Conservation (phyloP, 2,797 vertebrate species). For the Cossypha niveicapilla region DNA sequence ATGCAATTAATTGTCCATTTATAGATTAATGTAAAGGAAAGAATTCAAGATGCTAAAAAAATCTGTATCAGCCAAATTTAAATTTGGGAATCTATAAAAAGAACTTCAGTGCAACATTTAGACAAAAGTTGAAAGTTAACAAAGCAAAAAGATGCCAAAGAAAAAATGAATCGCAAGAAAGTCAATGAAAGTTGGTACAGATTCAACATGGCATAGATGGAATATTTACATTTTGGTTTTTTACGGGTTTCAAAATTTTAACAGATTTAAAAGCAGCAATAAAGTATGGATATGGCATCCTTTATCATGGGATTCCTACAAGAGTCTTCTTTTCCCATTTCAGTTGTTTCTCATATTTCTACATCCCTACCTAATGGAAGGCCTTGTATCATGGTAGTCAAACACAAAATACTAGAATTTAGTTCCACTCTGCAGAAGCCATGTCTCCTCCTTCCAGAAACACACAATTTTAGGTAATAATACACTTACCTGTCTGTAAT, state of each 20-base stretch:
- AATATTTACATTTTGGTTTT: background rate
- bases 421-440: background rate
- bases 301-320: background rate
- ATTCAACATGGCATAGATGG: background rate
- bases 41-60: background rate
- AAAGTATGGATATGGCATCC: background rate
- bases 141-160: background rate
- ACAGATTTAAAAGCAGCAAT: background rate
- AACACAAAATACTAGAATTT: background rate
- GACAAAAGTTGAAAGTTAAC: background rate
- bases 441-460: background rate
- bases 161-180: background rate
- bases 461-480: background rate
- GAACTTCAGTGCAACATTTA: background rate
- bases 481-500: slow-evolving; percentile 79
- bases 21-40: background rate
- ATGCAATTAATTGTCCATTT: background rate
- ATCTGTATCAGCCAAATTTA: background rate
- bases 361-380: background rate
- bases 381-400: background rate
- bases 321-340: background rate
- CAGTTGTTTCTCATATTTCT: background rate
- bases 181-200: background rate
- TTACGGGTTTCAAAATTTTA: background rate
- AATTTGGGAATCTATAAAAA: background rate